Evolutionary conservation across 2,113 vertebrate genomes (phyloP).

Genomic region (Tragelaphus scriptus): DNA sequence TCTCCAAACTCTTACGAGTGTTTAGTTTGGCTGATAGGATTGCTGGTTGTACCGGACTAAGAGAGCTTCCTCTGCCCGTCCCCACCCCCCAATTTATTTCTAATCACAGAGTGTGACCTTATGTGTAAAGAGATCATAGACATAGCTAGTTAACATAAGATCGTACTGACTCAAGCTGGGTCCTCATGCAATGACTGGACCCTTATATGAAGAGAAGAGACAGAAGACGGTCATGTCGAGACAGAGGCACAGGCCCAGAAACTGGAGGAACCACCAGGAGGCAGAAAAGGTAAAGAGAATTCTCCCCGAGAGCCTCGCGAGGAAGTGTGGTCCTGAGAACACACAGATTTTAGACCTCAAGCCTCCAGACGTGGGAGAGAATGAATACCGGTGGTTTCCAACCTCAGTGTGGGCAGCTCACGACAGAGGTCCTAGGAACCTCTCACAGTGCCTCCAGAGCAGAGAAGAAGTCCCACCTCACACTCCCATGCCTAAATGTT

Average conservation of each 20-base stretch:
- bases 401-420: not conserved
- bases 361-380: not conserved
- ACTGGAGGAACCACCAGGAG: not conserved
- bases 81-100: not conserved
- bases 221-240: fast-evolving
- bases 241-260: not conserved
- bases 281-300: not conserved
- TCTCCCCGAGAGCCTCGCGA: not conserved
- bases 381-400: too few species aligned
- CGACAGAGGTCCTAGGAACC: not conserved
- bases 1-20: not conserved
- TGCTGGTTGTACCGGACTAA: not conserved
- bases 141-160: not conserved
- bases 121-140: not conserved
- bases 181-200: not conserved
- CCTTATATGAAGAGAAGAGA: not conserved
- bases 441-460: not conserved
- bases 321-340: too few species aligned
- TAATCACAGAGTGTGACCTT: not conserved
- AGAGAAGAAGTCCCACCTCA: not conserved
- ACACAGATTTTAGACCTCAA: too few species aligned
- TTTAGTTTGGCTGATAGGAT: not conserved
- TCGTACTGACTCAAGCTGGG: not conserved
- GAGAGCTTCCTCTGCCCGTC: fast-evolving
- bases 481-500: not conserved